Evolutionary conservation across 2,113 vertebrate genomes (phyloP), one percentile per base, ranked within the genome.

Genomic region (Coturnix japonica): DNA sequence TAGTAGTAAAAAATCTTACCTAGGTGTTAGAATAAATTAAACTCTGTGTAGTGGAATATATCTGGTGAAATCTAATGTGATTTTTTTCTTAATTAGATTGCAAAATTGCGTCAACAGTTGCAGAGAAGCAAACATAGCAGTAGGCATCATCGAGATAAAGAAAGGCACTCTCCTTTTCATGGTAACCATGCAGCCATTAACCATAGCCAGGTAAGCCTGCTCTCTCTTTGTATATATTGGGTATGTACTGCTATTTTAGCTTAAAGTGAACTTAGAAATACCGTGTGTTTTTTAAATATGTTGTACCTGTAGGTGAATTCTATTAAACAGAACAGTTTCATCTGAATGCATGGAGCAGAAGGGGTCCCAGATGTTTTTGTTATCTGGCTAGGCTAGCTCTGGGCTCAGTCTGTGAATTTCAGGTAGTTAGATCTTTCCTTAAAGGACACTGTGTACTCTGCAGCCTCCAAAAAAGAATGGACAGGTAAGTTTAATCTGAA

Each of bases 81-180:
- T 0, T 85, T 80, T 95, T 93, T 91, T 8, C 33, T 61, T 37
- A 9, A 14, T 84, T 83, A 99, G 99, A 99, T 99, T 71, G 99
- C 99, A 83, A 99, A 99, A 93, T 94, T 99, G 96, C 98, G 99
- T 39, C 99, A 99, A 85, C 99, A 99, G 16, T 98, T 99, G 54
- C 99, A 99, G 97, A 98, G 99, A 93, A 99, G 99, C 98, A 99
- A 99, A 92, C 99, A 99, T 69, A 99, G 99, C 97, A 99, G 99
- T 90, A 98, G 99, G 44, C 99, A 99, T 95, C 99, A 99, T 87
- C 98, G 99, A 9, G 99, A 99, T 71, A 99, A 99, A 96, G 99
- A 99, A 51, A 98, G 99, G 86, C 99, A 99, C 94, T 99, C 99
- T 54, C 99, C 99, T 10, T 99, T 99, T 96, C 99, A 99, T 94